These are phyloP conservation scores for Holothuria scabra DNA, from an alignment of 53 echinoderm and acorn worm species.

Conservation along the genomic window DNA sequence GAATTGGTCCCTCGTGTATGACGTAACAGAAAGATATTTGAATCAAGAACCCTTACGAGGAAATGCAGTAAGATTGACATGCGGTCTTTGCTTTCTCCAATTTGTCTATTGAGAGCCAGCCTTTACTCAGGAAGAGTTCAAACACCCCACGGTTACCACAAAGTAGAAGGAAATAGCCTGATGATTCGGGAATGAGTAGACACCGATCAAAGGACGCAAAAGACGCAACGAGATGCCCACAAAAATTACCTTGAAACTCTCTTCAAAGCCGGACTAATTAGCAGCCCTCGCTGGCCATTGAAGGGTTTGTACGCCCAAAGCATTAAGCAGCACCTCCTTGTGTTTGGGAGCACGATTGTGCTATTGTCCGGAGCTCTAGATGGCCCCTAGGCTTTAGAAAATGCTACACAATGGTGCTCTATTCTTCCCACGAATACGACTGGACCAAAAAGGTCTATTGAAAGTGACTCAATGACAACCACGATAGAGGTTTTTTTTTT, in stretches of 20 bases:
- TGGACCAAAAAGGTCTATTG: background rate
- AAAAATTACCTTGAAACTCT: constrained; percentile 12
- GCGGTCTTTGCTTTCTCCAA: background rate
- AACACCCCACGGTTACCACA: constrained; percentile 19
- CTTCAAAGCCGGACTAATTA: constrained; percentile 24
- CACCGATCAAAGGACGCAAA: no score
- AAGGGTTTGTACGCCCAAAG: constrained; percentile 11
- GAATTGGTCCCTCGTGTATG: background rate
- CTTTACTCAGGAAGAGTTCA: constrained; percentile 21
- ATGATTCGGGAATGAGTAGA: background rate
- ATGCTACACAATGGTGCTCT: constrained; percentile 55
- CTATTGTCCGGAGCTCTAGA: background rate
- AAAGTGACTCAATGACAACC: background rate
- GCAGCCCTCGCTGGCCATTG: constrained; percentile 17
- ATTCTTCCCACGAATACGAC: constrained; percentile 48
- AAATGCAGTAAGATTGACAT: background rate
- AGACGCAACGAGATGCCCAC: background rate
- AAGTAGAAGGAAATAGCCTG: constrained; percentile 9
- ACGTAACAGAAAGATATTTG: background rate
- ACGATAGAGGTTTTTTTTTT: background rate
- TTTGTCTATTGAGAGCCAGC: background rate
- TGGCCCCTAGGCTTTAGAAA: constrained; percentile 57
- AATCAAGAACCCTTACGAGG: background rate
- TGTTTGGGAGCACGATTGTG: background rate
- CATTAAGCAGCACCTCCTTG: background rate